A percentile compares a stretch with the other conserved stretches of the same genome.
phyloP scores from a whole-genome alignment of 2,113 vertebrate species.

The Semicossyphus pulcher region DNA sequence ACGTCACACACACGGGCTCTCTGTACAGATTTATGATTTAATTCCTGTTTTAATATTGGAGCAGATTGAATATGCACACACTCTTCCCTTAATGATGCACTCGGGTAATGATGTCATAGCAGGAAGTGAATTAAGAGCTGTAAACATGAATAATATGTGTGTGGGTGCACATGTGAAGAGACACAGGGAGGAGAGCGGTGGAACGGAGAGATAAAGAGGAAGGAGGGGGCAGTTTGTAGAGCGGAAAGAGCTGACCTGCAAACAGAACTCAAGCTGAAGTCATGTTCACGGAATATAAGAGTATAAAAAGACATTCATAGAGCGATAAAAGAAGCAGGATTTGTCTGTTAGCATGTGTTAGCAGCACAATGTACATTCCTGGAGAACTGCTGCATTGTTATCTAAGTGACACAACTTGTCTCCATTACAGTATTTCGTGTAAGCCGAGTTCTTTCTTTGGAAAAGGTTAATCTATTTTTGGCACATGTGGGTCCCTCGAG shows the following conservation, averaged over 20 bases:
- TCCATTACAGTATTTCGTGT: neutral
- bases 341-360: neutral
- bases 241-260: no score
- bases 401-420: neutral
- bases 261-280: neutral
- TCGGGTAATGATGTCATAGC: constrained; percentile 52
- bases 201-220: neutral
- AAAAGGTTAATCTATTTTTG: constrained; percentile 20
- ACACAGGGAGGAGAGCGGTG: neutral
- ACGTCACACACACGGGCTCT: constrained; percentile 19
- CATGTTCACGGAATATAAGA: neutral
- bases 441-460: neutral
- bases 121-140: constrained; percentile 44
- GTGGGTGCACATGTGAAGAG: neutral
- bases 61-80: constrained; percentile 53
- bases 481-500: neutral
- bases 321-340: neutral
- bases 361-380: neutral
- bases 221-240: neutral
- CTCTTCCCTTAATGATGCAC: constrained; percentile 40
- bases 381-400: neutral
- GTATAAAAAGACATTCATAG: neutral
- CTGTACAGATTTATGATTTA: constrained; percentile 62
- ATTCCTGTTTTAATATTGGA: constrained; percentile 66
- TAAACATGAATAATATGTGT: constrained; percentile 55